Evolutionary conservation across 2,888 invertebrate genomes (phyloP), one percentile per base, ranked within the genome.

Genomic region (Rhingia campestris): DNA sequence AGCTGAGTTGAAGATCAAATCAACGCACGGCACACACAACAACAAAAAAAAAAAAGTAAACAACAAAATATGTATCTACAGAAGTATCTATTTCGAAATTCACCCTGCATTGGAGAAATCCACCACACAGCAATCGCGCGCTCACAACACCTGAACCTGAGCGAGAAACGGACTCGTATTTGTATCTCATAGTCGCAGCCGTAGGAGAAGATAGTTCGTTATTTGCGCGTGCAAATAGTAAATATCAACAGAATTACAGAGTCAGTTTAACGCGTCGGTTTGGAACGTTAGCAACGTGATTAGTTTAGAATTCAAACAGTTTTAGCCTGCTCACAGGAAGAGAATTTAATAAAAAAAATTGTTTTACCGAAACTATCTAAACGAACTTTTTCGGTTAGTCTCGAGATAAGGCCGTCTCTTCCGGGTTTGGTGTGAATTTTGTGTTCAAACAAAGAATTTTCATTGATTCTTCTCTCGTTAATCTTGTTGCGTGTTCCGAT

Each of bases 211-310:
- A 70, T 79, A 51, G 51, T 54, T 63, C 53, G 74, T 45, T 74
- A 69, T 53, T 69, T 75, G 80, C 70, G 80, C 84, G 80, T 80
- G 80, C 70, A 75, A 80, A 75, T 75, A 66, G 74, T 70, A 80
- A 77, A 81, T 66, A 81, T 81, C 49, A 70, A 66, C 70, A 49
- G 70, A 80, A 80, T 14, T 64, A 61, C 54, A 33, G 37, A 84
- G 74, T 84, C 79, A 84, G 84, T 84, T 84, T 58, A 70, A 70
- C 80, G 54, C 75, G 84, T 84, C 74, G 66, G 49, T 61, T 74
- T 69, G 80, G 22, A 84, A 70, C 69, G 74, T 54, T 70, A 59
- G 80, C 67, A 84, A 54, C 74, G 79, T 51, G 53, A 69, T 51
- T 41, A 69, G 43, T 22, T 12, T 14, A 53, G 56, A 54, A 59